Evolutionary conservation across 2,797 vertebrate genomes (phyloP).

Genomic region (Tachyglossus aculeatus): DNA sequence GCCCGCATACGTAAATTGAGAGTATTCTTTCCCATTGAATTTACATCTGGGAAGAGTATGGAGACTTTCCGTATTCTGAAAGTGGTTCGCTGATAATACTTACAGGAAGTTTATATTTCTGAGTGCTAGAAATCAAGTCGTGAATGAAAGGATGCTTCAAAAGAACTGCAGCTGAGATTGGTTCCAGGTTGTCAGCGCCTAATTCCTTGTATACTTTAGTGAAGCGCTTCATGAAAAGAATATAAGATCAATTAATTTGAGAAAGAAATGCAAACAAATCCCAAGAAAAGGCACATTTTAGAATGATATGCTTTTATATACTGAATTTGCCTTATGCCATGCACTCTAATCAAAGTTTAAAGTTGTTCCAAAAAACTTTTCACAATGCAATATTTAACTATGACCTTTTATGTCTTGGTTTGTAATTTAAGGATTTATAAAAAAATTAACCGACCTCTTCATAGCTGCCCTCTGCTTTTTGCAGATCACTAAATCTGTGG

Average conservation of each 20-base stretch:
- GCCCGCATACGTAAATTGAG: not conserved
- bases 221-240: slow-evolving; percentile 73
- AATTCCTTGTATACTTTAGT: slow-evolving; percentile 79
- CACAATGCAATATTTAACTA: not conserved
- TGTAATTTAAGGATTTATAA: not conserved
- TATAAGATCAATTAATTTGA: slow-evolving; percentile 1
- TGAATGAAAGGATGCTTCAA: slow-evolving; percentile 83
- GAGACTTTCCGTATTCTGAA: not conserved
- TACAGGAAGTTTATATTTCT: slow-evolving; percentile 79
- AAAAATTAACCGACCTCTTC: slow-evolving; percentile 76
- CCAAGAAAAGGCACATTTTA: not conserved
- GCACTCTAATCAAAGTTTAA: not conserved
- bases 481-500: slow-evolving; percentile 53
- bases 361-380: not conserved
- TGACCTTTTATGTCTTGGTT: not conserved
- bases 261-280: not conserved
- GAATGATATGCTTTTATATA: not conserved
- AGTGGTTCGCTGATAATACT: slow-evolving; percentile 61
- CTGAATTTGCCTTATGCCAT: not conserved
- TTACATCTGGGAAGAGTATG: not conserved
- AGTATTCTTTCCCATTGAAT: not conserved
- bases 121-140: slow-evolving; percentile 76
- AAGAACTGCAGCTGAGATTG: slow-evolving; percentile 76
- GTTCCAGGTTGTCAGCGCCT: slow-evolving; percentile 70
- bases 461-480: slow-evolving; percentile 63